Evolutionary conservation across 2,888 invertebrate species (phyloP).

Genomic region (Euplexia lucipara): DNA sequence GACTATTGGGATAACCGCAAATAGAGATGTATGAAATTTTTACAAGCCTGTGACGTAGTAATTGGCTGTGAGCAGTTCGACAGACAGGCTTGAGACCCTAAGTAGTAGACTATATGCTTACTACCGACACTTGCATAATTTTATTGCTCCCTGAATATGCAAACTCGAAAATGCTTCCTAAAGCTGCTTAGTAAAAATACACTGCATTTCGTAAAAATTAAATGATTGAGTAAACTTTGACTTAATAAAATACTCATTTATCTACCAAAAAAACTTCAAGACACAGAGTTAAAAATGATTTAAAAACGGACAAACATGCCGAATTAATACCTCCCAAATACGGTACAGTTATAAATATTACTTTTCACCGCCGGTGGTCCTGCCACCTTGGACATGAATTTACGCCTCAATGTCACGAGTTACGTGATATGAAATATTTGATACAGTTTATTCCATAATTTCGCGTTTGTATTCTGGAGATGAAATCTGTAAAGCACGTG

Average conservation of each 20-base stretch:
- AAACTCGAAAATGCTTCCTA: too few species aligned
- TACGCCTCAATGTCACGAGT: constrained; percentile 34
- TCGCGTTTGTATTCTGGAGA: constrained; percentile 45
- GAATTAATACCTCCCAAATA: constrained; percentile 23
- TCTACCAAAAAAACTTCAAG: background rate
- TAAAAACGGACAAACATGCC: constrained; percentile 5
- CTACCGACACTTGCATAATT: too few species aligned
- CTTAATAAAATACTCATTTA: background rate
- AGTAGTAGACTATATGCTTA: too few species aligned
- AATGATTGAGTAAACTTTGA: background rate
- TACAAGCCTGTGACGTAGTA: too few species aligned
- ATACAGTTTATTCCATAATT: constrained; percentile 33
- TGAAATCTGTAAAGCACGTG: background rate
- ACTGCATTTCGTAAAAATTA: background rate
- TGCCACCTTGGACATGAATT: constrained; percentile 22
- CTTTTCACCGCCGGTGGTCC: constrained; percentile 46
- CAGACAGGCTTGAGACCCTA: too few species aligned
- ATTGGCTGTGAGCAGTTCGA: too few species aligned
- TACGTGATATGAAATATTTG: constrained; percentile 58
- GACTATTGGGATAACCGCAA: too few species aligned
- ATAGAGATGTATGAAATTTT: too few species aligned
- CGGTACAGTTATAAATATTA: constrained; percentile 30
- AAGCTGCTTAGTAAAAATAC: too few species aligned
- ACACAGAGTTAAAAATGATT: background rate
- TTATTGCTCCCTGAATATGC: too few species aligned